phyloP scores from a whole-genome alignment of 2,797 vertebrate species.

The Rhyacichthys aspro region DNA sequence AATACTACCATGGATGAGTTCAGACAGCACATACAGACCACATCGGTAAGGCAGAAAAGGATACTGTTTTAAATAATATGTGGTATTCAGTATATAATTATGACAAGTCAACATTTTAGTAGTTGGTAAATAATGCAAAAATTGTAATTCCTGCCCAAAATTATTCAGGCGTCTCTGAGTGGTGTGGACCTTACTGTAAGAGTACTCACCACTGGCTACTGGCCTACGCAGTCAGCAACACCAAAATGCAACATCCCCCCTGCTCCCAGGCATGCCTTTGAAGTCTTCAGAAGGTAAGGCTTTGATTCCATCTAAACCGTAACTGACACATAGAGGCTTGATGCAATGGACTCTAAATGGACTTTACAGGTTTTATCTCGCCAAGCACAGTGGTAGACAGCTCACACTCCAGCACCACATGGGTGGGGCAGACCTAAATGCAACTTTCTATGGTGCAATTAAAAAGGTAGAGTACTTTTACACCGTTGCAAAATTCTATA shows the following conservation, averaged over 20 bases:
- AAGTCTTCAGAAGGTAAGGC: constrained; percentile 95
- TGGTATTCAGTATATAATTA: too few species aligned
- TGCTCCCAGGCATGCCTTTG: constrained; percentile 94
- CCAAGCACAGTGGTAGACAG: constrained; percentile 96
- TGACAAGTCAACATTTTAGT: background rate
- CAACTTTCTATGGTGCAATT: constrained; percentile 94
- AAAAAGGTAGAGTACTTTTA: constrained; percentile 86
- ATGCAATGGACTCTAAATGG: background rate
- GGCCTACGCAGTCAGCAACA: constrained; percentile 97
- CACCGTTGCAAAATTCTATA: background rate
- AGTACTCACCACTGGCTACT: constrained; percentile 97
- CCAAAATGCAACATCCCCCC: constrained; percentile 99
- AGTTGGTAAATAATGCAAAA: background rate
- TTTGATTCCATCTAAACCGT: background rate
- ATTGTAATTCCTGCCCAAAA: background rate
- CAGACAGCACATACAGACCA: constrained; percentile 93
- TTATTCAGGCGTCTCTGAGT: constrained; percentile 88
- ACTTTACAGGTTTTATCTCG: constrained; percentile 93
- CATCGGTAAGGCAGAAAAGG: constrained; percentile 80
- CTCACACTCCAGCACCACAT: constrained; percentile 98
- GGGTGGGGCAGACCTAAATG: constrained; percentile 97
- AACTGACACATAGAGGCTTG: background rate
- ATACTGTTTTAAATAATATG: too few species aligned
- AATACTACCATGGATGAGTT: constrained; percentile 99
- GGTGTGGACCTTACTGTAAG: constrained; percentile 96